These are phyloP conservation scores for Bos indicus DNA, from an alignment of 2,113 vertebrate species.

Conservation along the genomic window DNA sequence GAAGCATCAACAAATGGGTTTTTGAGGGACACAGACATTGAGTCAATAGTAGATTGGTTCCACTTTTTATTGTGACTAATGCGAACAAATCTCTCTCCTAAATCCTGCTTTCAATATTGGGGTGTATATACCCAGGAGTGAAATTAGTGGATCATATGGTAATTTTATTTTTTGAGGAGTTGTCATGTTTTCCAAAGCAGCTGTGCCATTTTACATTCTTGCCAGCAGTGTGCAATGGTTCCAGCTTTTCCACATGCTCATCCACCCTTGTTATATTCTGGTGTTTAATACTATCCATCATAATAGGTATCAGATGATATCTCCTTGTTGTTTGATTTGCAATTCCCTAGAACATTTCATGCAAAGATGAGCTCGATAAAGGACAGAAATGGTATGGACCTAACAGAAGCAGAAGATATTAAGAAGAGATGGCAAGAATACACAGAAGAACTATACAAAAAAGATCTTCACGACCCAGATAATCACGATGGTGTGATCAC, in stretches of 20 bases:
- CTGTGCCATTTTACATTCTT: neutral
- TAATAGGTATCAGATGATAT: neutral
- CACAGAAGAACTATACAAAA: too few relatives aligned
- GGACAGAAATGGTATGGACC: too few relatives aligned
- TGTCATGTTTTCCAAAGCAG: neutral
- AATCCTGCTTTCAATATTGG: neutral
- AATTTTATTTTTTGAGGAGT: neutral
- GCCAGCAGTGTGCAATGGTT: neutral
- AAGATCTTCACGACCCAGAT: too few relatives aligned
- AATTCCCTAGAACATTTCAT: neutral
- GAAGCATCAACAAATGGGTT: neutral
- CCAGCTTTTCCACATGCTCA: neutral
- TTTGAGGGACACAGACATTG: neutral
- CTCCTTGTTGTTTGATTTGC: neutral
- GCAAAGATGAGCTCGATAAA: too few relatives aligned
- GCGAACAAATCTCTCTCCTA: neutral
- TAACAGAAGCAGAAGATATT: too few relatives aligned
- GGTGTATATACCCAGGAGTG: neutral
- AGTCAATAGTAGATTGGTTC: neutral
- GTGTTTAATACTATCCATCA: neutral
- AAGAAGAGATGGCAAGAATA: too few relatives aligned
- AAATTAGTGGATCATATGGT: neutral
- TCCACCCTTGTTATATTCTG: neutral
- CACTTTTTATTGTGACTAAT: neutral
- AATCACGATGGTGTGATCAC: too few relatives aligned